phyloP scores from a whole-genome alignment of 2,888 invertebrate genomes.

The Vesta saturnalis region DNA sequence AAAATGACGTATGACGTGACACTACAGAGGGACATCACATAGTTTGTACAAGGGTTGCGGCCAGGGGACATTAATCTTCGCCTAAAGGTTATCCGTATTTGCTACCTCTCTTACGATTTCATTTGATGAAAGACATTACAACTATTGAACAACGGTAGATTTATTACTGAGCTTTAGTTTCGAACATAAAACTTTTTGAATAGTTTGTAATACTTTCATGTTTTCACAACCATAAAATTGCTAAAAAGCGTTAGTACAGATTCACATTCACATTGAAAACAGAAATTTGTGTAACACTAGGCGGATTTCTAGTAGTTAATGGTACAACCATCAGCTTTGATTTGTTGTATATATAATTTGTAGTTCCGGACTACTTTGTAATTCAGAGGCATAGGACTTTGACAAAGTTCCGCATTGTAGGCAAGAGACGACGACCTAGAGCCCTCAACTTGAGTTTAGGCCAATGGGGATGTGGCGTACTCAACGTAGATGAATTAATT shows the following conservation, averaged over 20 bases:
- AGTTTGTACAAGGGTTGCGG: conserved; percentile 13
- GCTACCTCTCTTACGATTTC: conserved; percentile 6
- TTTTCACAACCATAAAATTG: too few relatives aligned
- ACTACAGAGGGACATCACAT: conserved; percentile 9
- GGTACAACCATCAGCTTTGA: conserved; percentile 37
- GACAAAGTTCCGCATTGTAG: conserved; percentile 40
- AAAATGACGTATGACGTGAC: conserved; percentile 15
- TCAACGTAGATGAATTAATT: conserved; percentile 31
- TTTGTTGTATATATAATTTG: conserved; percentile 44
- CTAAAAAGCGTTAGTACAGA: neutral
- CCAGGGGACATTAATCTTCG: conserved; percentile 14
- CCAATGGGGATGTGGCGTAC: conserved; percentile 25
- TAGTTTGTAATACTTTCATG: neutral
- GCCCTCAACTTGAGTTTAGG: conserved; percentile 27
- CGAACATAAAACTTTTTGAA: too few relatives aligned
- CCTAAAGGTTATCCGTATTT: conserved; percentile 14
- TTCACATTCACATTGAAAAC: neutral
- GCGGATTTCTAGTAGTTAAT: conserved; percentile 35
- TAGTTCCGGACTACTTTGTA: conserved; percentile 41
- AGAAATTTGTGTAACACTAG: conserved; percentile 10
- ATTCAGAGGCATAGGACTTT: conserved; percentile 40
- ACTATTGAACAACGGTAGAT: neutral
- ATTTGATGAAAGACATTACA: conserved; percentile 4
- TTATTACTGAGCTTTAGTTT: neutral
- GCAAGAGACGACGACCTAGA: conserved; percentile 28